Conservation (phyloP, 2,113 vertebrate genomes). For the Corythoichthys haematopterus region DNA sequence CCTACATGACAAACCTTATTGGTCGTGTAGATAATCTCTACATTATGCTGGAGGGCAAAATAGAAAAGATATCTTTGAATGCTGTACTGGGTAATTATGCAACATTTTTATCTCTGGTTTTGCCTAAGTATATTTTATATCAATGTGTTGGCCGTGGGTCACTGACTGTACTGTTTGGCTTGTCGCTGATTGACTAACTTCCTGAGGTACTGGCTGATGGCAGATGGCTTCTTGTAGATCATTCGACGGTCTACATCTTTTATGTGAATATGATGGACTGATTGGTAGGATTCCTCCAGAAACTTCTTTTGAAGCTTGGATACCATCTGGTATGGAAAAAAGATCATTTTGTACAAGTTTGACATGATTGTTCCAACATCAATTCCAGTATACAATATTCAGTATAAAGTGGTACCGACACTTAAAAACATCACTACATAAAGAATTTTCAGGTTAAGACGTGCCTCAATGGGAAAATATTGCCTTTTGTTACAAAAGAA, state of each 20-base stretch:
- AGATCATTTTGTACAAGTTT: conserved; percentile 23
- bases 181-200: conserved; percentile 71
- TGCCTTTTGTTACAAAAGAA: too few species aligned
- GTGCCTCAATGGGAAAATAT: too few species aligned
- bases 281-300: conserved; percentile 70
- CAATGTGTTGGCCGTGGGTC: conserved; percentile 44
- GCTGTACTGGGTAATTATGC: conserved; percentile 37
- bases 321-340: conserved; percentile 66
- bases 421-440: too few species aligned
- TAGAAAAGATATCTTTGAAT: conserved; percentile 27
- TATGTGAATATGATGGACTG: conserved; percentile 70
- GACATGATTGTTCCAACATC: conserved; percentile 18
- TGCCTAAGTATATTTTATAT: conserved; percentile 13
- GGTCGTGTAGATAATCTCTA: conserved; percentile 26
- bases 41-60: conserved; percentile 28
- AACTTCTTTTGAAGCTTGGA: conserved; percentile 71
- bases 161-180: conserved; percentile 64
- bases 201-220: conserved; percentile 71
- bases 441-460: too few species aligned
- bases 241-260: conserved; percentile 71
- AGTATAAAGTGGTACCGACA: not conserved
- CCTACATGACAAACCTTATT: conserved; percentile 40
- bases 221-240: conserved; percentile 75
- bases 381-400: conserved; percentile 19
- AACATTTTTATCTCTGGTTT: conserved; percentile 29